Base-by-base conservation (phyloP, 2,797 vertebrate species). In the Lutjanus campechanus region DNA sequence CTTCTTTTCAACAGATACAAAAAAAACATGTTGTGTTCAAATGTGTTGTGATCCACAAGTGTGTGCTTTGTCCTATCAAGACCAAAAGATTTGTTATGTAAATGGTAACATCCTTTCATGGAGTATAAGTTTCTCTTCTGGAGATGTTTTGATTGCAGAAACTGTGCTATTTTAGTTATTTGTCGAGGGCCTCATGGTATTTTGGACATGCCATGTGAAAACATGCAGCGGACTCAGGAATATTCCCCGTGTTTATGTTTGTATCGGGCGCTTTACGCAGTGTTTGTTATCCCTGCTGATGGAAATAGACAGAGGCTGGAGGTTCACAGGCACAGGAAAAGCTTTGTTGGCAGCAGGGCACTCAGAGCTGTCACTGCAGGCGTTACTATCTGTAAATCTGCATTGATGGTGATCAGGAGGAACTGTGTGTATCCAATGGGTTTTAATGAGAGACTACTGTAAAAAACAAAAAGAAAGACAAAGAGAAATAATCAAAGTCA, bases 221-320 rank as follows among this genome's bases (percentile, higher is more conserved):
- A 95, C 85, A 92, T 25, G 76, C 71, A 56, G 76, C 47, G 41
- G 70, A 84, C 83, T 90, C 85, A 54, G 84, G 86, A 86, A 87
- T 85, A 85, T 85, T 83, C 77, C 82, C 77, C 41, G 1, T 88
- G 87, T 88, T 91, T 92, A 86, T 90, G 88, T 94, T 92, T 90
- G 86, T 76, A 89, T 87, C 83, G 86, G 86, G 59, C 69, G 63
- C 87, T 86, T 88, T 84, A 76, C 29, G 11, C 78, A 13, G 47
- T 89, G 90, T 93, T 93, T 94, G 89, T 94, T 94, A 90, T 93
- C 83, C 81, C 83, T 89, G 81, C 77, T 58, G 82, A 87, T 87
- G 84, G 88, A 91, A 92, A 88, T 90, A 92, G 86, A 93, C 87
- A 85, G 79, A 90, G 85, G 81, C 74, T 68, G 86, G 69, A 84